Base-by-base conservation (phyloP, 2,797 vertebrate genomes). In the Cheirogaleus major region DNA sequence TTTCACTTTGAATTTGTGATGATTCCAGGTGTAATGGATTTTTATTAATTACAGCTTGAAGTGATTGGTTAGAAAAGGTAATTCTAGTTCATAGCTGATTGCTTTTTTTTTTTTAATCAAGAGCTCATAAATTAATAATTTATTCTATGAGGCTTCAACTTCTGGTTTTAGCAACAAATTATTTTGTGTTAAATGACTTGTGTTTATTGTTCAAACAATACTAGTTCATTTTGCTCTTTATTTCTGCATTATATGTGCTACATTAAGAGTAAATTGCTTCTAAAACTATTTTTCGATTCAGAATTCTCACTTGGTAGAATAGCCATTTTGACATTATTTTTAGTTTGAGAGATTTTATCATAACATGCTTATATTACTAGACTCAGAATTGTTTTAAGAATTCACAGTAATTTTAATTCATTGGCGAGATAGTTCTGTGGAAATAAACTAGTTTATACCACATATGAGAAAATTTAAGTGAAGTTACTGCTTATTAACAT, bases 331-430 rank as follows among this genome's bases (percentile, higher is more conserved):
- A 55, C 86, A 75, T 22, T 45, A 9, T 69, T 90, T 78, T 20
- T 18, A 70, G 50, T n/a, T 83, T 89, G 55, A 59, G 50, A 96
- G 69, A 72, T 94, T 90, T 94, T 89, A 52, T 82, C 15, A 15
- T 59, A 92, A 50, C 10, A 90, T 59, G 57, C 32, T 72, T 93
- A 38, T 7, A 35, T 69, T 38, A 93, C 10, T 80, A 95, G 35
- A 82, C 35, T 86, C 23, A 65, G 45, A 85, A 20, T 5, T 93
- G 35, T 65, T 67, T 90, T 92, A 85, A 80, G 48, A 96, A 87
- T 82, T n/a, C 32, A n/a, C 32, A n/a, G 4, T 91, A 72, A 80
- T 83, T 96, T 94, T 65, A 97, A 90, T 82, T 82, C 43, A 81
- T 41, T 50, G 27, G 43, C 6, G 22, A 92, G 59, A 93, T 4